These are phyloP conservation scores for Neodontobutis hainanensis DNA, from an alignment of 2,113 vertebrate species.

Conservation along the genomic window DNA sequence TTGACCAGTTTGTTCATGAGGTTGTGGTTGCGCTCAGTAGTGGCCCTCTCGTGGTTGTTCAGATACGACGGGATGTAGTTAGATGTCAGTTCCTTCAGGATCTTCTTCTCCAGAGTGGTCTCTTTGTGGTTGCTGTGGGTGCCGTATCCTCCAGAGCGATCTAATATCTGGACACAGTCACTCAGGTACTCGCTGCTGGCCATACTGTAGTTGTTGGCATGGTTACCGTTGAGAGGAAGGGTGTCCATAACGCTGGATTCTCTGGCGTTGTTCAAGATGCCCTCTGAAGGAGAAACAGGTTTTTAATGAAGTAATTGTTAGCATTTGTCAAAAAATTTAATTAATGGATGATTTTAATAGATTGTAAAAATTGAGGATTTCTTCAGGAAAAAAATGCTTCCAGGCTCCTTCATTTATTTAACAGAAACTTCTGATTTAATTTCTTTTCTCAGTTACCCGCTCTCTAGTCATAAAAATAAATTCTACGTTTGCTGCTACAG, in stretches of 20 bases:
- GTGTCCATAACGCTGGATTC: constrained; percentile 99
- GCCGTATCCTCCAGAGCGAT: constrained; percentile 86
- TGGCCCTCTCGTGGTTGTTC: constrained; percentile 91
- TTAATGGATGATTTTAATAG: constrained; percentile 44
- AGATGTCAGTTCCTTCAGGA: constrained; percentile 97
- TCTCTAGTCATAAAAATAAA: constrained; percentile 4
- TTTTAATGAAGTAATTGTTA: constrained; percentile 26
- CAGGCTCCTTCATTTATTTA: constrained; percentile 54
- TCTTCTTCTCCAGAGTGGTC: constrained; percentile 97
- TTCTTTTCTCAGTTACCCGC: constrained; percentile 38
- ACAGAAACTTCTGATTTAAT: constrained; percentile 42
- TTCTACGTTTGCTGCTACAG: neutral
- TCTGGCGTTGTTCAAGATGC: constrained; percentile 99
- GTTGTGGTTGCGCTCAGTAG: constrained; percentile 91
- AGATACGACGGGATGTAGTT: constrained; percentile 97
- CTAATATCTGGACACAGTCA: constrained; percentile 96
- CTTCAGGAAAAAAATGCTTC: constrained; percentile 42
- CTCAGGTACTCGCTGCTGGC: constrained; percentile 95
- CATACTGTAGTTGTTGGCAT: constrained; percentile 97
- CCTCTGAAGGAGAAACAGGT: constrained; percentile 83
- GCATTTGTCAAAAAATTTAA: constrained; percentile 49
- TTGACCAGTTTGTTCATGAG: constrained; percentile 97
- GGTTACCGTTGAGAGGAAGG: constrained; percentile 99
- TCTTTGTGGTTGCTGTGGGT: constrained; percentile 87
- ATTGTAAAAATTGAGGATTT: constrained; percentile 43